Base-by-base conservation (phyloP, 1,140 invertebrate genomes). In the Telenomus remus region DNA sequence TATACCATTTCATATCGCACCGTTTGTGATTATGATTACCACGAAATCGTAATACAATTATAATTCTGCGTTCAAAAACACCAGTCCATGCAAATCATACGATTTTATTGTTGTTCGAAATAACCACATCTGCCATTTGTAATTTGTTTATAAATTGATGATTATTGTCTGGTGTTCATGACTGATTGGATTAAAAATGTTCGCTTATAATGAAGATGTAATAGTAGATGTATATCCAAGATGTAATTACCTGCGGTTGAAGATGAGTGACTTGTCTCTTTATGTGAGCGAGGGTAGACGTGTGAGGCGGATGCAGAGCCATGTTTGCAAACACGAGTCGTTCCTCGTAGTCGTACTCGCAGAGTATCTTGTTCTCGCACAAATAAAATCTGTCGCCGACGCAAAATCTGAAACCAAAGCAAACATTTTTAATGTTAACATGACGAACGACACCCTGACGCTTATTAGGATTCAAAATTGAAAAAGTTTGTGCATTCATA, bases 281-380 rank as follows among this genome's bases (percentile, higher is more conserved):
- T 82, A 96, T 93, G 86, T 96, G 95, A 33, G 95, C 94, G 73
- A 96, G 87, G 43, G 93, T 94, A 79, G 92, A 85, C 19, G 83
- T 86, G 0, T 83, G 81, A 43, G 92, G 94, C 46, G 95, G 95
- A 85, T 95, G 95, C 79, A 94, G 93, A n/a, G 93, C 93, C 92
- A 96, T 94, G 86, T 92, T 95, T 16, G 95, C 95, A 84, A 96
- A 97, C 60, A 96, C 93, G 85, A 96, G 91, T 79, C 95, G 88
- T 86, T 97, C 96, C 85, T 97, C 95, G 88, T 97, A 97, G 87
- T 98, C 96, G 86, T 96, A 96, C 85, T 97, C 95, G 88, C 96
- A 98, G 0, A 97, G 90, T 73, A 98, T 96, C 89, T 96, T 96
- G 89, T 97, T 97, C 86, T 97, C 95, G 87, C 94, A 96, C 74